Evolutionary conservation across 2,113 vertebrate genomes (phyloP), one percentile per base, ranked within the genome.

Genomic region (Cranoglanis bouderius): DNA sequence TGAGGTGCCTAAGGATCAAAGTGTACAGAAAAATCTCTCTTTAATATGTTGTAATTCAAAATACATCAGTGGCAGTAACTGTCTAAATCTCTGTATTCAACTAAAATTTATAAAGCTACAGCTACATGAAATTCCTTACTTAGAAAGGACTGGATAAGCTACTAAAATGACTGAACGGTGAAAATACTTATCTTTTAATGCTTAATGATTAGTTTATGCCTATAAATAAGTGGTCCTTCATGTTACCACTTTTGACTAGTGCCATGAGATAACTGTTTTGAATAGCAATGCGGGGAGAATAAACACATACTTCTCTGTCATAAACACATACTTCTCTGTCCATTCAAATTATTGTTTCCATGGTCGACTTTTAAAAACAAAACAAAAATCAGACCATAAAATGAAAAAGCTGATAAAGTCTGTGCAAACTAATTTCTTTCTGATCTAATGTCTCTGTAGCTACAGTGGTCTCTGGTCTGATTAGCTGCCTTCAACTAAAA

Each of bases 1-100:
- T 99, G 98, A 92, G 98, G 98, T 87, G 97, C 95, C 98, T 99
- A 90, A 53, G 14, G 26, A 85, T 18, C 46, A 90, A 88, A 84
- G 53, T 84, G 63, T 4, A 89, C 38, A 51, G 8, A 61, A 86
- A 46, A 57, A 10, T 19, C 19, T 86, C 55, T 32, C 16, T 87
- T 19, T 61, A 51, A 51, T 51, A 70, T 55, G n/a, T 6, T 53
- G 51, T 1, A 9, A 57, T 40, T 9, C 8, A 59, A 85, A 57
- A 72, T 35, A 40, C 35, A 57, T 57, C 67, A 29, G 49, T 21
- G 46, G 29, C 21, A 29, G 38, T 61, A 53, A 35, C 21, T 24
- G 55, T 29, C 49, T 49, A 8, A 70, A 63, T n/a, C 61, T 29
- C 26, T 3, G 61, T 4, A 29, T 63, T 29, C 9, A 63, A 3